Percentiles rank a stretch among this genome's conserved stretches.
Conservation (phyloP, 1,140 invertebrate species). For the Luehdorfia chinensis region DNA sequence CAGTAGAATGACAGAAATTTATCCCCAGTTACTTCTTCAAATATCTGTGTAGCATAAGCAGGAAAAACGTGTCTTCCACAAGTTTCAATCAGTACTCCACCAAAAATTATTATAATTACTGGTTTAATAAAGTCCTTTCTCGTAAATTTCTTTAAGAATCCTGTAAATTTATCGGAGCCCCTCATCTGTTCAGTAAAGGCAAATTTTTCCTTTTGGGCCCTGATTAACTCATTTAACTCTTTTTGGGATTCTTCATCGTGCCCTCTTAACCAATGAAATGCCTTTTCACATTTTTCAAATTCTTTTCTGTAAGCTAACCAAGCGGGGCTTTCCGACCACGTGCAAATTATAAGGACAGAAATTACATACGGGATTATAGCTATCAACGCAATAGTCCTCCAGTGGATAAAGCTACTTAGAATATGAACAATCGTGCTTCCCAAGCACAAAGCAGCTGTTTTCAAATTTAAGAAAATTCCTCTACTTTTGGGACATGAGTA, state of each 20-base stretch:
- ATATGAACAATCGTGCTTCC: slow-evolving; percentile 48
- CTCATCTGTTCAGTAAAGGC: slow-evolving; percentile 4
- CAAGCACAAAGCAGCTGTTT: slow-evolving; percentile 46
- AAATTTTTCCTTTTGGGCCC: slow-evolving; percentile 35
- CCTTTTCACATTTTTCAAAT: slow-evolving; percentile 38
- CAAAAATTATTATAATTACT: slow-evolving; percentile 35
- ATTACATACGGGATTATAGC: slow-evolving; percentile 30
- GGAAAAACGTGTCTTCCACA: slow-evolving; percentile 59
- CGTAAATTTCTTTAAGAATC: slow-evolving; percentile 47
- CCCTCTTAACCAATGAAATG: slow-evolving; percentile 54
- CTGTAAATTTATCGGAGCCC: slow-evolving; percentile 12
- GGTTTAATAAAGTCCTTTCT: slow-evolving; percentile 52
- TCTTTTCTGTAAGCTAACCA: slow-evolving; percentile 44
- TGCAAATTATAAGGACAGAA: slow-evolving; percentile 35
- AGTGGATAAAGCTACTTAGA: slow-evolving; percentile 34
- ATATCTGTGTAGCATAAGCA: slow-evolving; percentile 52
- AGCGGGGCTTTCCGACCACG: slow-evolving; percentile 56
- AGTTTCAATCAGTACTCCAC: slow-evolving; percentile 42
- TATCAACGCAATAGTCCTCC: slow-evolving; percentile 47
- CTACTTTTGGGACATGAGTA: slow-evolving; percentile 46
- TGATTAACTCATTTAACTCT: slow-evolving; percentile 45
- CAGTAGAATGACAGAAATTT: slow-evolving; percentile 48
- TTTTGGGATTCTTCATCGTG: slow-evolving; percentile 23
- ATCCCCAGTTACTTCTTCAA: slow-evolving; percentile 38
- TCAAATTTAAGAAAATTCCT: slow-evolving; percentile 57